These are phyloP conservation scores for Icerya purchasi DNA, from an alignment of 2,888 invertebrate species.

Conservation along the genomic window DNA sequence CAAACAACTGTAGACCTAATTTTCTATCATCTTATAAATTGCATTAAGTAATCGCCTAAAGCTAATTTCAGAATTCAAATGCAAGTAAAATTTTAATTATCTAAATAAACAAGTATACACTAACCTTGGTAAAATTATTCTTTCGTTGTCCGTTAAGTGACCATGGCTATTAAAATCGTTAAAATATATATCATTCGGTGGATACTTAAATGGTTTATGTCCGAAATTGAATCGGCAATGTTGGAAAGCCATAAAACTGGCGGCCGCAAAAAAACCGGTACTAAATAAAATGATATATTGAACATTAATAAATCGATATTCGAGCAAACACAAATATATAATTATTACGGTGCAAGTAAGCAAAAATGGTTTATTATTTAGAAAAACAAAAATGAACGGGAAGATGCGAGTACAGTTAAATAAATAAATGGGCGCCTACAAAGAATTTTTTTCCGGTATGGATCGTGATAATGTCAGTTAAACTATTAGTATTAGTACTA, in stretches of 20 bases:
- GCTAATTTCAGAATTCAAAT: too few species aligned
- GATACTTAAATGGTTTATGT: conserved; percentile 48
- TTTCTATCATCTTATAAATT: conserved; percentile 3
- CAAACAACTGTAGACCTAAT: too few species aligned
- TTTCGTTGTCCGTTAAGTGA: conserved; percentile 48
- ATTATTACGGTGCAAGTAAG: too few species aligned
- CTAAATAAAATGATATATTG: conserved; percentile 27
- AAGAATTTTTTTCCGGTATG: too few species aligned
- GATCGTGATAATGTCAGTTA: too few species aligned
- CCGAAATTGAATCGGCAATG: conserved; percentile 89
- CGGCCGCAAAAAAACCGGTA: conserved; percentile 78
- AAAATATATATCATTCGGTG: conserved; percentile 43
- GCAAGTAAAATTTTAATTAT: not conserved
- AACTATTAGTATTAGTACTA: too few species aligned
- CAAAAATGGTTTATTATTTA: too few species aligned
- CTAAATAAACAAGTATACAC: not conserved
- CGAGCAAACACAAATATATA: too few species aligned
- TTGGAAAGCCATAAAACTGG: conserved; percentile 91
- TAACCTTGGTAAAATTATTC: conserved; percentile 54
- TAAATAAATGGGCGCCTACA: too few species aligned
- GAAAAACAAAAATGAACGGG: too few species aligned
- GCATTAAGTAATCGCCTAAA: conserved; percentile 1
- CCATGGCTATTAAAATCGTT: conserved; percentile 58
- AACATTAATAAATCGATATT: too few species aligned
- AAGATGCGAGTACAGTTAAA: too few species aligned